These are phyloP conservation scores for Falco columbarius DNA, from an alignment of 2,797 vertebrate species.

Conservation along the genomic window DNA sequence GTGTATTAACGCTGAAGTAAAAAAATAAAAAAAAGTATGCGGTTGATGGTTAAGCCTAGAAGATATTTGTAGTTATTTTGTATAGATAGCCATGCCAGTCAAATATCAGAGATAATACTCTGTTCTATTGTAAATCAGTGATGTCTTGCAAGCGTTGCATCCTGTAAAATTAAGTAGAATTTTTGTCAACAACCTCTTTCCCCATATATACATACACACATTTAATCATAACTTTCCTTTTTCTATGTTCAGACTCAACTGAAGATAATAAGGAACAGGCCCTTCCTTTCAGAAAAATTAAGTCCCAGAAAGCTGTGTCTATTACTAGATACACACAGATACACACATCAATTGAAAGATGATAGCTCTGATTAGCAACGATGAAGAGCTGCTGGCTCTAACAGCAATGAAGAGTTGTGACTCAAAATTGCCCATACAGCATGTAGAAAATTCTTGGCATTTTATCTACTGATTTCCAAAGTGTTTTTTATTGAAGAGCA, in stretches of 20 bases:
- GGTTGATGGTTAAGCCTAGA: neutral
- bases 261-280: neutral
- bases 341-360: neutral
- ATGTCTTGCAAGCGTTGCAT: neutral
- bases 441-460: neutral
- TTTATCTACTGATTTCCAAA: neutral
- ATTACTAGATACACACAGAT: neutral
- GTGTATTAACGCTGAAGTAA: neutral
- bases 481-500: neutral
- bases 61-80: neutral
- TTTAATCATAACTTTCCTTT: neutral
- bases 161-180: neutral
- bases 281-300: neutral
- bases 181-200: neutral
- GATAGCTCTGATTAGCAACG: neutral
- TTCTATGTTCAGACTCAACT: neutral
- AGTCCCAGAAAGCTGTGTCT: neutral
- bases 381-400: neutral
- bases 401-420: neutral
- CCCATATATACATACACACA: too few relatives aligned
- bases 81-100: neutral
- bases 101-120: neutral
- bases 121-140: neutral
- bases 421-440: neutral
- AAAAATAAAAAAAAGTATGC: accelerated